Base-by-base conservation (phyloP, 2,888 invertebrate genomes). In the Lordiphosa fenestrarum region DNA sequence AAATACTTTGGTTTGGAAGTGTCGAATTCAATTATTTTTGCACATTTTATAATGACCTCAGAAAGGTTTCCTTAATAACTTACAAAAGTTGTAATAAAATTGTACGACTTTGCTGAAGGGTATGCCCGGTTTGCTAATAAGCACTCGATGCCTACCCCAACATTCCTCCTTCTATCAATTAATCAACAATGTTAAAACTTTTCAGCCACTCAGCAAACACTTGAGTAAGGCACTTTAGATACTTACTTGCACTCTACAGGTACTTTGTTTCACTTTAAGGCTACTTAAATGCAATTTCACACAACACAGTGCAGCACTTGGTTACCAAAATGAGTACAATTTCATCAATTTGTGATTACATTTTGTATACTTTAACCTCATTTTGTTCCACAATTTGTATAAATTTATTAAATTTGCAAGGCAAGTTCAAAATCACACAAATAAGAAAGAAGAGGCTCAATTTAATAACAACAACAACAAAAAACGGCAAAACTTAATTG, bases 401-500 rank as follows among this genome's bases (percentile, higher is more conserved):
- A 23, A 9, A 40, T 23, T 12, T 25, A 3, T 4, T 30, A 41
- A 46, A 38, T 37, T 38, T 25, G 47, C 25, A 64, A 50, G 15
- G 15, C 30, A 44, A 25, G 13, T 33, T 44, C 4, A 3, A 15
- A 15, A 44, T 15, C 25, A 33, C 33, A 7, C 9, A 30, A 13
- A 42, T 30, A 42, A 5, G 9, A n/a, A n/a, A 9, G 12, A 48
- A 19, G 50, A 37, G 44, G 64, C 56, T 55, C 63, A 74, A 76
- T 82, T 82, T 55, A 75, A 78, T 82, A 57, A 78, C 63, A 57
- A 2, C 15, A 15, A 15, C 15, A 15, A 15, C 15, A 60, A 62
- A 48, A 21, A 33, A 60, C 38, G 10, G 51, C 19, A 19, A 48
- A 56, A 54, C 30, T 57, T 69, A 80, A 83, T 76, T 76, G 67